Evolutionary conservation across 1,140 invertebrate species (phyloP), one percentile per base, ranked within the genome.

Genomic region (Lepidurus couesii): DNA sequence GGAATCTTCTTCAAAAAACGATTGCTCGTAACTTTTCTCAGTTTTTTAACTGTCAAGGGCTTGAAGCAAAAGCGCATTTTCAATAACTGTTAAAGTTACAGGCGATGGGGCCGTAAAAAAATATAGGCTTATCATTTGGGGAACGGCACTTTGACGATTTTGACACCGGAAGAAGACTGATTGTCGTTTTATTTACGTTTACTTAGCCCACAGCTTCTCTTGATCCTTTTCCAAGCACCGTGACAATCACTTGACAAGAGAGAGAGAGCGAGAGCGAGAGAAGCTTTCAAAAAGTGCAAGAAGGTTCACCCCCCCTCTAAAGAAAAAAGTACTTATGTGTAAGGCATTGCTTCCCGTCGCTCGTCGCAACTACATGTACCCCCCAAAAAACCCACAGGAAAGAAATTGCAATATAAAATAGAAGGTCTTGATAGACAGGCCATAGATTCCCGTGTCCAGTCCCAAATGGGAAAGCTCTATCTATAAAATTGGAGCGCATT

Each of bases 401-500:
- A 65, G 53, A 65, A 9, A 65, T 65, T 65, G 13, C 53, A 65
- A 21, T 65, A 65, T 65, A 65, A 65, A 65, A 65, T 65, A 65
- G 53, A 65, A 1, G 53, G 53, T 65, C 53, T 65, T 65, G 53
- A 65, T 65, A 65, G 53, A 65, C 53, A 65, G 53, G 53, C 53
- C 53, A 65, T 65, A 65, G 53, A 65, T 65, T 65, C 13, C 21
- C 53, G n/a, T 65, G 53, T 65, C 53, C 53, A 65, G 53, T 65
- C 53, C n/a, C 53, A 65, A 65, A 65, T 65, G 53, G 53, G 53
- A 65, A 65, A 65, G 53, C 53, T 65, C 53, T 65, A 65, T 65
- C 53, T 65, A 65, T 65, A 65, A 65, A 65, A 65, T 65, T 65
- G 53, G 53, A 65, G 53, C 53, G 53, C 53, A 65, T 65, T 65